phyloP scores from a whole-genome alignment of 2,113 vertebrate genomes.

The Xenotilapia flavipinnis region DNA sequence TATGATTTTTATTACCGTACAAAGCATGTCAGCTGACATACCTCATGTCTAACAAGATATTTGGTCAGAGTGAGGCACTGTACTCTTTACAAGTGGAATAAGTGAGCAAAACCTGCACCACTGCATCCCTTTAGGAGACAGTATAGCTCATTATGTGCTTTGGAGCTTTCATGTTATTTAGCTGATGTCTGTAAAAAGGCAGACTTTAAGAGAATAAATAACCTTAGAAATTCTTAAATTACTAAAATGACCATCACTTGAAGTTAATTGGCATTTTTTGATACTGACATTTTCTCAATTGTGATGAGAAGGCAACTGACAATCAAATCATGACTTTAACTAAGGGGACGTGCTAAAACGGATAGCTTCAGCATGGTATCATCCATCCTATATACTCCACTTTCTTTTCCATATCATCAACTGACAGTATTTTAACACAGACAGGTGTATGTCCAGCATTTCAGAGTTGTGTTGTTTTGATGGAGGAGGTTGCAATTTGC shows the following conservation, averaged over 20 bases:
- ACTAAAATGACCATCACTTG: not conserved
- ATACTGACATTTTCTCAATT: not conserved
- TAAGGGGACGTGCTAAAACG: not conserved
- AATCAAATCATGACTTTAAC: conserved; percentile 20
- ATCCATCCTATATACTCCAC: not conserved
- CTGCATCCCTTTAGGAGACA: not conserved
- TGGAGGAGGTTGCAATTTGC: not conserved
- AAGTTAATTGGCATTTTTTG: not conserved
- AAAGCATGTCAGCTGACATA: not conserved
- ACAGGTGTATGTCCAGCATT: not conserved
- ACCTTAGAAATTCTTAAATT: not conserved
- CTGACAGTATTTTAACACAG: not conserved
- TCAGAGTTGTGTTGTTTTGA: not conserved
- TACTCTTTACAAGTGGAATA: not conserved
- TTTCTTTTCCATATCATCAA: not conserved
- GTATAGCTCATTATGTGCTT: not conserved
- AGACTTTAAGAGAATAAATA: not conserved
- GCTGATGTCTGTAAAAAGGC: not conserved
- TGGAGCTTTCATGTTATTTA: not conserved
- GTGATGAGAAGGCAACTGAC: conserved; percentile 1
- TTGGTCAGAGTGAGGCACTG: not conserved
- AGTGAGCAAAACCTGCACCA: not conserved
- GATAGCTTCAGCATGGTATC: not conserved
- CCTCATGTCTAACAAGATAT: not conserved
- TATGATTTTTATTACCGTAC: not conserved